phyloP scores from a whole-genome alignment of 2,797 vertebrate genomes.

The Tapera naevia region DNA sequence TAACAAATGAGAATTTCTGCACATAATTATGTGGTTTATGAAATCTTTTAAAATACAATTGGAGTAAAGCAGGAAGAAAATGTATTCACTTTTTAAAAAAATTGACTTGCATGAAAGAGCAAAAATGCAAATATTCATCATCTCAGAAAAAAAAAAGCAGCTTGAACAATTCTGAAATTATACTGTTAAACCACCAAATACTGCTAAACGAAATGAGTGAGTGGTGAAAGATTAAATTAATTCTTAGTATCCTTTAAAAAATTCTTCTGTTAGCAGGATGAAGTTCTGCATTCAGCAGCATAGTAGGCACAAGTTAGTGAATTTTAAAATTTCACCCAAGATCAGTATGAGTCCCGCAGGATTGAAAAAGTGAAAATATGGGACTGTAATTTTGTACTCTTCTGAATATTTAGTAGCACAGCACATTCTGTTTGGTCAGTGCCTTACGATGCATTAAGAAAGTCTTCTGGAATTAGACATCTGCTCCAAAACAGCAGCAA shows the following conservation, averaged over 20 bases:
- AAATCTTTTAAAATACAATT: background rate
- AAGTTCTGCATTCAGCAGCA: background rate
- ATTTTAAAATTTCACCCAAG: background rate
- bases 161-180: background rate
- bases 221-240: background rate
- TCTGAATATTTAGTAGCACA: background rate
- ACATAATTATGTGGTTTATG: background rate
- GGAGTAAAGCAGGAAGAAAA: background rate
- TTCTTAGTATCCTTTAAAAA: background rate
- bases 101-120: background rate
- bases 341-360: background rate
- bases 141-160: background rate
- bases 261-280: background rate
- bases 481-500: background rate
- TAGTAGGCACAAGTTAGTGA: background rate
- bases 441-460: background rate
- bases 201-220: background rate
- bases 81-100: background rate
- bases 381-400: background rate
- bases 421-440: background rate
- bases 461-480: background rate
- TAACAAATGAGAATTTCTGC: background rate
- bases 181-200: background rate
- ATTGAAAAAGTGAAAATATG: background rate
- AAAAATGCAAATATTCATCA: background rate